These are phyloP conservation scores for Epinotia demarniana DNA, from an alignment of 2,888 invertebrate species.

Conservation along the genomic window DNA sequence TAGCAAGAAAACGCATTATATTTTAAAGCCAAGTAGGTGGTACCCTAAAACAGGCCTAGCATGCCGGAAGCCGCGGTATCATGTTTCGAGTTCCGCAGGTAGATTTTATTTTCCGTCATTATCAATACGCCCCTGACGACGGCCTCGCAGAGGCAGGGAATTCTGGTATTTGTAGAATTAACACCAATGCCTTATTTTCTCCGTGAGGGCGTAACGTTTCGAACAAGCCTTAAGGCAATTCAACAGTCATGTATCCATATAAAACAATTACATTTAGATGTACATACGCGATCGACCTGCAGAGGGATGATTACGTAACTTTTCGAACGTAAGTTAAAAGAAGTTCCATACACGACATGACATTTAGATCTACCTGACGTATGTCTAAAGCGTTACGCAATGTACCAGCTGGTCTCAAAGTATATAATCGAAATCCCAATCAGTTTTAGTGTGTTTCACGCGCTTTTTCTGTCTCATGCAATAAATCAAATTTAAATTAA, in stretches of 20 bases:
- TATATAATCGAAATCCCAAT: not conserved
- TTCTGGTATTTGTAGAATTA: constrained; percentile 11
- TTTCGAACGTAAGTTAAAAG: no score
- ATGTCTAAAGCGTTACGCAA: no score
- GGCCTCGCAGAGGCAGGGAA: constrained; percentile 51
- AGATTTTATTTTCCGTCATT: constrained; percentile 84
- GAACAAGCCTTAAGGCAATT: no score
- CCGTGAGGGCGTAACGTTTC: no score
- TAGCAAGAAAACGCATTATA: constrained; percentile 40
- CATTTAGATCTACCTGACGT: no score
- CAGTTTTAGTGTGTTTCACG: not conserved
- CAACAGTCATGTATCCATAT: no score
- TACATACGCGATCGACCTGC: no score
- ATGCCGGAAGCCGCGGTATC: constrained; percentile 61
- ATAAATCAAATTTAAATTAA: no score
- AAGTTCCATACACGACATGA: no score
- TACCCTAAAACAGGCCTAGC: constrained; percentile 36
- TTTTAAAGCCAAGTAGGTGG: constrained; percentile 74
- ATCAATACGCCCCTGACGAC: constrained; percentile 80
- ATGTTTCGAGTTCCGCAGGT: constrained; percentile 66
- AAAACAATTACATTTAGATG: no score
- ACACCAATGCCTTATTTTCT: constrained; percentile 1
- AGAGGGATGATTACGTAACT: no score
- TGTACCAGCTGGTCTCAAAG: not conserved
- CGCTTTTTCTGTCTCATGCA: not conserved